Evolutionary conservation across 1,140 invertebrate species (phyloP).

Genomic region (Pachypsylla venusta): DNA sequence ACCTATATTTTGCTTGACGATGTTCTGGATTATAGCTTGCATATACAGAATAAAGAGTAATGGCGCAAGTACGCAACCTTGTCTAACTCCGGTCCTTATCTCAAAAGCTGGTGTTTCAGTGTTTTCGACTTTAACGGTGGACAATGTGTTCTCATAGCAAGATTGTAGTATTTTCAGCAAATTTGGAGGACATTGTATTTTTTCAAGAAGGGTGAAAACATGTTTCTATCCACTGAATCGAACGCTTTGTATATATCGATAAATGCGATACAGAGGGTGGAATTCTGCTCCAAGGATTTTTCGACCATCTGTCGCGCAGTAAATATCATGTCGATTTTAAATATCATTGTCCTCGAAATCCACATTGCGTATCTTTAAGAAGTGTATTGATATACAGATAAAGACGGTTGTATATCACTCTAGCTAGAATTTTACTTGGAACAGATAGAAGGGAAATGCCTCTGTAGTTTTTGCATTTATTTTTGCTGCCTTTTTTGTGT

Average conservation of each 20-base stretch:
- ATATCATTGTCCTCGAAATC: constrained; percentile 14
- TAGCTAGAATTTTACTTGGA: constrained; percentile 19
- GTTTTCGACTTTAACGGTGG: not conserved
- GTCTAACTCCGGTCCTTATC: not conserved
- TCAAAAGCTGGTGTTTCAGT: not conserved
- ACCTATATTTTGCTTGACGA: not conserved
- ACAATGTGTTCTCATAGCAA: not conserved
- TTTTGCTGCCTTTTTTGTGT: constrained; percentile 25
- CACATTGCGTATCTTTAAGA: constrained; percentile 11
- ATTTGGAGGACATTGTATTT: not conserved
- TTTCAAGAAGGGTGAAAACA: not conserved
- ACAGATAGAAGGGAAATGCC: constrained; percentile 21
- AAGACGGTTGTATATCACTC: constrained; percentile 5
- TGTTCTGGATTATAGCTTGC: not conserved
- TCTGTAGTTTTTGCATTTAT: constrained; percentile 23
- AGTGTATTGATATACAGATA: constrained; percentile 5
- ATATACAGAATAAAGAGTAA: not conserved
- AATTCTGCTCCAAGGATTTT: constrained; percentile 6
- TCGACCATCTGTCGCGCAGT: constrained; percentile 6
- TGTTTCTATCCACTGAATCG: not conserved
- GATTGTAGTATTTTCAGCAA: not conserved
- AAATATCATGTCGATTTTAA: constrained; percentile 11
- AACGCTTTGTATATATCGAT: not conserved
- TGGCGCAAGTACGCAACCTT: not conserved
- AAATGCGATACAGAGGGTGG: not conserved